Base-by-base conservation (phyloP, 2,113 vertebrate genomes). In the Pachypanchax playfairii region DNA sequence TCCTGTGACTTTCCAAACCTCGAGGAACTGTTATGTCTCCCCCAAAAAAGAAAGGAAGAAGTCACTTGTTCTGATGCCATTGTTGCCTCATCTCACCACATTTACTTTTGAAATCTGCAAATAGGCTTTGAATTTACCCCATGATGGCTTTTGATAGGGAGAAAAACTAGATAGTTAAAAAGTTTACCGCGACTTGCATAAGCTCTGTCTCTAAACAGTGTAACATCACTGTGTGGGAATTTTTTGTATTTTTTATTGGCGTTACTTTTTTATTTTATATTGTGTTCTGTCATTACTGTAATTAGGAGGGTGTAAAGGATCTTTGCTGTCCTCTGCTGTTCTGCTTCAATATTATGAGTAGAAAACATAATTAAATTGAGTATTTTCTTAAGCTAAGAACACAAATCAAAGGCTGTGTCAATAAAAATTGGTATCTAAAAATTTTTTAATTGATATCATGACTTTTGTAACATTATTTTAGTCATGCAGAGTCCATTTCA, bases 21-120 rank as follows among this genome's bases (percentile, higher is more conserved):
- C 83, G 79, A 85, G 88, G 59, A 87, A 53, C 74, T 87, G 79
- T 55, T 69, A 86, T 83, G 56, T 80, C n/a, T n/a, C n/a, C n/a
- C 76, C 79, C 70, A 73, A 82, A 82, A 80, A 87, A 87, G 80
- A 46, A 85, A 75, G 79, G 84, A 85, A 86, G 28, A 85, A 77
- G 70, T 67, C 43, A 1, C 59, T 57, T 62, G 84, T 68, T 84
- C 79, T 87, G 82, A 86, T 80, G 75, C 82, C 85, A 88, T 54
- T 38, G 35, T 85, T 85, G 77, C 81, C 83, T 89, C 77, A 83
- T 78, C 62, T 50, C 31, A 78, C 79, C 77, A 72, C 75, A 68
- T 64, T 70, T 77, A 69, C 52, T 63, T 87, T 85, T 77, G 80
- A 87, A 85, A 75, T 65, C 13, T 41, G n/a, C 26, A 43, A 50